A percentile compares a stretch with the other conserved stretches of the same genome.
phyloP scores from a whole-genome alignment of 2,797 vertebrate species.

The Anableps anableps region DNA sequence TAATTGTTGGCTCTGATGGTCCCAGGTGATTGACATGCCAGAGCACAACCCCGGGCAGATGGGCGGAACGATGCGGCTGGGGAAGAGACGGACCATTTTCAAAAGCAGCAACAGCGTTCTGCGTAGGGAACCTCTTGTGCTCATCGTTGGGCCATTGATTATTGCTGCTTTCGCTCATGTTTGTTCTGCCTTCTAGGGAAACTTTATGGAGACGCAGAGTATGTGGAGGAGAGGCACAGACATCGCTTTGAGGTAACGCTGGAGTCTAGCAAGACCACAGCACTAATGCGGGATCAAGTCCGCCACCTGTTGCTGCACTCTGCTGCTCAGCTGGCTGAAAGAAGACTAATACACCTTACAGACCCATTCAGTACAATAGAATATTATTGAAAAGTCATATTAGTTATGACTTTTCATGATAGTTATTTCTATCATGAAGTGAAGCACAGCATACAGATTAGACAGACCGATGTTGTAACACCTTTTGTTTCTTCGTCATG shows the following conservation, averaged over 20 bases:
- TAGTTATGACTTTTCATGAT: too few relatives aligned
- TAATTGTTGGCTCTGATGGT: neutral
- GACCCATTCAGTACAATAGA: too few relatives aligned
- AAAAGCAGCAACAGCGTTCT: constrained; percentile 86
- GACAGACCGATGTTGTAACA: too few relatives aligned
- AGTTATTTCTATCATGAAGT: too few relatives aligned
- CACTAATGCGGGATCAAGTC: neutral
- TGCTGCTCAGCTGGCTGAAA: neutral
- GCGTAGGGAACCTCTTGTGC: constrained; percentile 75
- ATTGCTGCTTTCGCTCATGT: neutral
- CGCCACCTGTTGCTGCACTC: neutral
- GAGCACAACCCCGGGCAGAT: constrained; percentile 95
- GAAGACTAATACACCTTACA: neutral
- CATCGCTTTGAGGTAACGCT: constrained; percentile 90
- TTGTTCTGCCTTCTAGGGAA: constrained; percentile 78
- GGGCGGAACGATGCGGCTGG: constrained; percentile 95
- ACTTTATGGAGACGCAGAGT: constrained; percentile 88
- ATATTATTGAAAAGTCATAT: too few relatives aligned
- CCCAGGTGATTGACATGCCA: constrained; percentile 93
- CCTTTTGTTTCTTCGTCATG: too few relatives aligned
- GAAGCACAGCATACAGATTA: too few relatives aligned
- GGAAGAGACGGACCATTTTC: constrained; percentile 92
- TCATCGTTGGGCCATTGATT: neutral
- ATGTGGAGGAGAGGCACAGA: constrained; percentile 91
- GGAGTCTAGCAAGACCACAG: neutral